These are phyloP conservation scores for Okapia johnstoni DNA, from an alignment of 2,113 vertebrate species.

Conservation along the genomic window DNA sequence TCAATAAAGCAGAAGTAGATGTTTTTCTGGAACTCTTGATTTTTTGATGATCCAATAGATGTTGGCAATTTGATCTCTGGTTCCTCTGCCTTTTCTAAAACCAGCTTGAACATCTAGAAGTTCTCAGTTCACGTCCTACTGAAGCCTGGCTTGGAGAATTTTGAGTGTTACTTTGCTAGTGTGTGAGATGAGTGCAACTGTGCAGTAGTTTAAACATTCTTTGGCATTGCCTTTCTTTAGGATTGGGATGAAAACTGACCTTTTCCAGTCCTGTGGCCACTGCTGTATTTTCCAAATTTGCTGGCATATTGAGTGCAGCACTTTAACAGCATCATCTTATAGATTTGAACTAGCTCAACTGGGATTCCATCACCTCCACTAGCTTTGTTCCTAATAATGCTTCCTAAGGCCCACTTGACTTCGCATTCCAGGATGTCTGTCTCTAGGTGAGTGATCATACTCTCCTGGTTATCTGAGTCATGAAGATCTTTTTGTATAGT, in stretches of 20 bases:
- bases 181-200: background rate
- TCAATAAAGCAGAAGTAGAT: background rate
- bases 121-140: background rate
- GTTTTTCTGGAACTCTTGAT: background rate
- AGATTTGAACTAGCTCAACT: background rate
- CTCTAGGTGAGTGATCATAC: background rate
- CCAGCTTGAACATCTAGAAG: background rate
- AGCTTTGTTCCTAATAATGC: background rate
- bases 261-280: background rate
- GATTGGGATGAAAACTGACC: background rate
- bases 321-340: background rate
- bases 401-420: background rate
- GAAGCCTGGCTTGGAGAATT: background rate
- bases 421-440: background rate
- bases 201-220: background rate
- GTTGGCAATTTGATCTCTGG: background rate
- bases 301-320: background rate
- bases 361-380: background rate
- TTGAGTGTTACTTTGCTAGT: background rate
- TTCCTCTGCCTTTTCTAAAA: background rate
- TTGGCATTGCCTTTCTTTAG: background rate
- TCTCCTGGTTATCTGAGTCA: background rate
- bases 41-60: background rate
- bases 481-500: background rate
- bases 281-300: background rate